Base-by-base conservation (phyloP, 2,888 invertebrate species). In the Odontothrips loti region DNA sequence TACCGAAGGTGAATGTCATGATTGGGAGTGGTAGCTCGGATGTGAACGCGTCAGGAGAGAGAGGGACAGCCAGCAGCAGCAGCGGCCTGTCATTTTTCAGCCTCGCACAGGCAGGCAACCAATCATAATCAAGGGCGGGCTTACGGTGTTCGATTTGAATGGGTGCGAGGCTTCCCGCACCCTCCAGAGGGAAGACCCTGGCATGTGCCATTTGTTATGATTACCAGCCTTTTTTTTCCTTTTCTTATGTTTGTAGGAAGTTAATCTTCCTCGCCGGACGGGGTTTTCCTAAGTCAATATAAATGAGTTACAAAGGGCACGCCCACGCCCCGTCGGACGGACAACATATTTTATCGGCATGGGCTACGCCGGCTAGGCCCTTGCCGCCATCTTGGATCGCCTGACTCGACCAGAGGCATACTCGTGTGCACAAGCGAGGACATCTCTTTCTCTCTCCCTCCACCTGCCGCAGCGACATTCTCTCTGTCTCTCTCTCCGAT, bases 341-440 rank as follows among this genome's bases (percentile, higher is more conserved):
- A 75, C 68, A 75, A 75, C 68, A 75, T 75, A 75, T 75, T 75
- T 75, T 75, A 75, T 75, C 68, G 68, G 68, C 68, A 58, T 43
- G 3, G 34, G 3, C 34, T 6, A 6, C 58, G 58, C 58, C 58
- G 6, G 6, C 58, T 58, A 20, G 58, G 58, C 17, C 58, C 58
- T 15, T 58, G 23, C 68, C 68, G 27, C 68, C 68, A 75, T 75
- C 27, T 75, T 75, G 68, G 12, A 68, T 23, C 12, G n/a, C 9
- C n/a, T 20, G 63, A 23, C 68, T 68, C 68, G 68, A 20, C 68
- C 68, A 68, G 10, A 17, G 51, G 8, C 68, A 68, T 68, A 23
- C 68, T 23, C 17, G 58, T n/a, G 58, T 8, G 20, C 58, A 17
- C 58, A 51, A 15, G 51, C 68, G 68, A 75, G n/a, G 23, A 75